These are phyloP conservation scores for Pandemis cinnamomeana DNA, from an alignment of 2,888 invertebrate species.

Conservation along the genomic window DNA sequence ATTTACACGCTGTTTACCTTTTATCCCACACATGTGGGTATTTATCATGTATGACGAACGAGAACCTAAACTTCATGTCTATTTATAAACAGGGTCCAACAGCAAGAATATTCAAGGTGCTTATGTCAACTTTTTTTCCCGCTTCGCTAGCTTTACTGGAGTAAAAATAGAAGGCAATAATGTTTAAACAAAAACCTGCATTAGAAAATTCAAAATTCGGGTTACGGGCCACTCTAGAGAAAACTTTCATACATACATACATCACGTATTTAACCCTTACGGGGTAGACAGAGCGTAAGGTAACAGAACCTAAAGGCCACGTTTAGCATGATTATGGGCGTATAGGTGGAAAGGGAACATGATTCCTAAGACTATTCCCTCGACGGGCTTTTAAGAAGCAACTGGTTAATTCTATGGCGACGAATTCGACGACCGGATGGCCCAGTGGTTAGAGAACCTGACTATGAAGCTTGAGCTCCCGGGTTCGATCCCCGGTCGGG, in stretches of 20 bases:
- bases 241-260: not conserved
- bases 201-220: conserved; percentile 19
- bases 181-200: conserved; percentile 6
- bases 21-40: not conserved
- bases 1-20: not conserved
- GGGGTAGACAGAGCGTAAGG: too few relatives aligned
- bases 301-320: too few relatives aligned
- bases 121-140: conserved; percentile 7
- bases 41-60: not conserved
- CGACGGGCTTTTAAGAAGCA: too few relatives aligned
- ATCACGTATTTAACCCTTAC: too few relatives aligned
- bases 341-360: too few relatives aligned
- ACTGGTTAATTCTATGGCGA: too few relatives aligned
- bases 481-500: too few relatives aligned
- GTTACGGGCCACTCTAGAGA: conserved; percentile 8
- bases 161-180: conserved; percentile 10
- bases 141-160: conserved; percentile 4
- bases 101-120: not conserved
- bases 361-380: too few relatives aligned
- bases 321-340: too few relatives aligned
- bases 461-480: too few relatives aligned
- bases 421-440: too few relatives aligned
- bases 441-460: too few relatives aligned
- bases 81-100: not conserved
- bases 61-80: not conserved